phyloP scores from a whole-genome alignment of 2,113 vertebrate species.

The Serinus canaria region DNA sequence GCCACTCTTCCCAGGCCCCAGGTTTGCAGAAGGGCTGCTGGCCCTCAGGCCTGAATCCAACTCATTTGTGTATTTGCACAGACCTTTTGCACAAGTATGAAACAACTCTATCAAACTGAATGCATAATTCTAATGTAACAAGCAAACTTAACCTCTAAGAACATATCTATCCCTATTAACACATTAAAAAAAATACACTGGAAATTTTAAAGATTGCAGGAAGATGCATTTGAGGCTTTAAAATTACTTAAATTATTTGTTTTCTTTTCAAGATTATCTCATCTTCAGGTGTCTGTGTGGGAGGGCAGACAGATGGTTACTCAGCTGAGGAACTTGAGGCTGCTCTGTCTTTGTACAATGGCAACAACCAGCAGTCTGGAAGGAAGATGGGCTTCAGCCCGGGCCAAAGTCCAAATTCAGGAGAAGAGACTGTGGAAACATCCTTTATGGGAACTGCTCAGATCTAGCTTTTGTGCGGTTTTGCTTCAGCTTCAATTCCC shows the following conservation, averaged over 20 bases:
- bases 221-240: background rate
- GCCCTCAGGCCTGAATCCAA: background rate
- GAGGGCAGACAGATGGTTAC: slow-evolving; percentile 58
- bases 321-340: slow-evolving; percentile 30
- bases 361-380: background rate
- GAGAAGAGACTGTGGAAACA: background rate
- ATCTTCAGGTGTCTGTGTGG: slow-evolving; percentile 53
- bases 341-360: background rate
- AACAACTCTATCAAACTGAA: background rate
- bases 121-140: background rate
- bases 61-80: background rate
- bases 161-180: background rate
- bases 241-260: background rate
- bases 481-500: slow-evolving; percentile 15
- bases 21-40: background rate
- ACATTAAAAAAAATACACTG: background rate
- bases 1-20: background rate
- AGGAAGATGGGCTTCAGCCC: background rate
- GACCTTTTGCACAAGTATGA: background rate
- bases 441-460: background rate
- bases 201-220: background rate
- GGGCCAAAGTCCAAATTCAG: background rate
- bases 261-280: slow-evolving; percentile 29
- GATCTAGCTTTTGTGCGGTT: slow-evolving; percentile 16
- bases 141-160: background rate